Evolutionary conservation across 2,797 vertebrate species (phyloP).

Genomic region (Numenius phaeopus): DNA sequence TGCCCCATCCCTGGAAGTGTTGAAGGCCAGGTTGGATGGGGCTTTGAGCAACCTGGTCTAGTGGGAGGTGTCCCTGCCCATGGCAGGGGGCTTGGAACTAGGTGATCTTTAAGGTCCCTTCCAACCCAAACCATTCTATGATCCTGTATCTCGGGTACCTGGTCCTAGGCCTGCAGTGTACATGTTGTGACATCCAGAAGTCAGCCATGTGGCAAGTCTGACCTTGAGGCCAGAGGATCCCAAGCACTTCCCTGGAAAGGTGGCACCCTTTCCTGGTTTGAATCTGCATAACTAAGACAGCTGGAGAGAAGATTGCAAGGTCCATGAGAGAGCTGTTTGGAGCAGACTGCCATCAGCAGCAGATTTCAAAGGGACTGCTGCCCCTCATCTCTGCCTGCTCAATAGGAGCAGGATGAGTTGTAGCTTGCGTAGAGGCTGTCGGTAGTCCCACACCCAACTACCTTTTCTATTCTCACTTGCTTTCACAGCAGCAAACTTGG

Average conservation of each 20-base stretch:
- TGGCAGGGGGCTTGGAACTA: too few relatives aligned
- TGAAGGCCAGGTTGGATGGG: too few relatives aligned
- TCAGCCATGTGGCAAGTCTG: background rate
- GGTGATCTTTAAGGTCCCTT: too few relatives aligned
- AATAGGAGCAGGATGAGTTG: background rate
- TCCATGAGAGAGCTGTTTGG: background rate
- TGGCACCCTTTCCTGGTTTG: background rate
- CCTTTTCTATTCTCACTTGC: background rate
- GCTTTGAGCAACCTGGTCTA: too few relatives aligned
- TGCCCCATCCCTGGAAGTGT: too few relatives aligned
- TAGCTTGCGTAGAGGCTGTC: background rate
- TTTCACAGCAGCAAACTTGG: background rate
- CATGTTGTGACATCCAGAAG: background rate
- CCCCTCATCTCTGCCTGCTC: background rate
- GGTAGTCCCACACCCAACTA: background rate
- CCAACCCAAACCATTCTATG: too few relatives aligned
- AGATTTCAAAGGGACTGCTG: background rate
- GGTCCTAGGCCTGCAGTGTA: background rate
- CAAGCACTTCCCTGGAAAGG: background rate
- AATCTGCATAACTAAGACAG: background rate
- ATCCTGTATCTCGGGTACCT: background rate
- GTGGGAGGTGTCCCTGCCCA: too few relatives aligned
- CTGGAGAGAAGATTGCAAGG: background rate
- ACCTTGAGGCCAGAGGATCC: background rate
- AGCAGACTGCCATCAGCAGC: background rate